phyloP scores from a whole-genome alignment of 2,888 invertebrate species.

The Sipha maydis region DNA sequence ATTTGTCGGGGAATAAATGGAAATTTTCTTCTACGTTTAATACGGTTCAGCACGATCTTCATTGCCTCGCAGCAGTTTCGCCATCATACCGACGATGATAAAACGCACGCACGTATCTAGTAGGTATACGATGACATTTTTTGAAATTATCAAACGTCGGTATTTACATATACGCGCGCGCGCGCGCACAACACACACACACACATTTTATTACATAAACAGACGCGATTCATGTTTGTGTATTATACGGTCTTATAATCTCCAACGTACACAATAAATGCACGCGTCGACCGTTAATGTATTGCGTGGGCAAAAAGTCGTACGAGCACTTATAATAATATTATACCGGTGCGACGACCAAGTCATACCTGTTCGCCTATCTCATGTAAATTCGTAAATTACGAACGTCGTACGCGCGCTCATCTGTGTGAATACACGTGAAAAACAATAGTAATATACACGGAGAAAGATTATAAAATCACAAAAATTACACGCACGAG shows the following conservation, averaged over 20 bases:
- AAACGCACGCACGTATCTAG: too few relatives aligned
- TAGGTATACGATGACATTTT: too few relatives aligned
- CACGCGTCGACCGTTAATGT: background rate
- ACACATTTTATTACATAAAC: background rate
- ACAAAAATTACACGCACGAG: too few relatives aligned
- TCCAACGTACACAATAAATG: background rate
- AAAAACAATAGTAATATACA: background rate
- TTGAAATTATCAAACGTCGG: too few relatives aligned
- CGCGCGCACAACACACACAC: background rate
- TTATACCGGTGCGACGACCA: background rate
- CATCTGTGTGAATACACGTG: background rate
- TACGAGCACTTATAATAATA: background rate
- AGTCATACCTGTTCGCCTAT: background rate
- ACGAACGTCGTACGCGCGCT: background rate
- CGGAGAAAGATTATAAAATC: background rate
- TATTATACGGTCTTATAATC: background rate
- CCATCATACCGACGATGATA: too few relatives aligned
- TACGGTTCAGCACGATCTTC: too few relatives aligned
- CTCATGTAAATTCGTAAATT: background rate
- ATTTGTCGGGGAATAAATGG: too few relatives aligned
- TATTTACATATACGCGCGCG: background rate
- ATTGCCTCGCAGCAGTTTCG: too few relatives aligned
- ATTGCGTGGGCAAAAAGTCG: conserved; percentile 9
- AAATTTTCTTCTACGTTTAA: too few relatives aligned
- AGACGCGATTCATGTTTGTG: background rate